Evolutionary conservation across 1,140 invertebrate species (phyloP), one percentile per base, ranked within the genome.

Genomic region (Bombus waltoni): DNA sequence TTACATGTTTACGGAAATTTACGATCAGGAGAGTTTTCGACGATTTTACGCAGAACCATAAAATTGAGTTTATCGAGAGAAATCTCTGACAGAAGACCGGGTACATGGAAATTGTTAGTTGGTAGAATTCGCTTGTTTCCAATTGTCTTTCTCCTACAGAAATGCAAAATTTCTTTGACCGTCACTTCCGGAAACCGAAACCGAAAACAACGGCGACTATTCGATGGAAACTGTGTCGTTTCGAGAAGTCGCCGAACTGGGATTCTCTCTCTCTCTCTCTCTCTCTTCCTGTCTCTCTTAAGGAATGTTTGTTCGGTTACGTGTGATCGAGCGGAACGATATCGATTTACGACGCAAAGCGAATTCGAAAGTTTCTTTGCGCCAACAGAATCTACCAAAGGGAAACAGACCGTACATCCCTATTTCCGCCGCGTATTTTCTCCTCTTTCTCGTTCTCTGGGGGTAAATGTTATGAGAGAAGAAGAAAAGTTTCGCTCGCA

Each of bases 271-370:
- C 32, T 32, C 32, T 22, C n/a, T 32, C 6, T 59, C 22, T 32
- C 32, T 32, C 32, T 32, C 32, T 32, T 32, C 32, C 32, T 32
- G 32, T 32, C 32, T 76, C 22, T n/a, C 47, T 53, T 68, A 35
- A 28, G 42, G 78, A 73, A 73, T 81, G 74, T 81, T 35, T 38
- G 40, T 59, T 35, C 38, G 22, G 18, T 59, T 35, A 35, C 13
- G 40, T 2, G n/a, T 28, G 53, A 65, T 53, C 70, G 59, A 47
- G 22, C 70, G 80, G 32, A 74, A 40, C n/a, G 6, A 15, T n/a
- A 81, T 81, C 80, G 80, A 81, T 65, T 53, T 44, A 72, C 42
- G 42, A 59, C 11, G 57, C 53, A 25, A n/a, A 57, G 40, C 11
- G 28, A 74, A 72, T 35, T 40, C 35, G 25, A 28, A 32, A 59